phyloP scores from a whole-genome alignment of 2,888 invertebrate genomes.

The Drosophila limbata region DNA sequence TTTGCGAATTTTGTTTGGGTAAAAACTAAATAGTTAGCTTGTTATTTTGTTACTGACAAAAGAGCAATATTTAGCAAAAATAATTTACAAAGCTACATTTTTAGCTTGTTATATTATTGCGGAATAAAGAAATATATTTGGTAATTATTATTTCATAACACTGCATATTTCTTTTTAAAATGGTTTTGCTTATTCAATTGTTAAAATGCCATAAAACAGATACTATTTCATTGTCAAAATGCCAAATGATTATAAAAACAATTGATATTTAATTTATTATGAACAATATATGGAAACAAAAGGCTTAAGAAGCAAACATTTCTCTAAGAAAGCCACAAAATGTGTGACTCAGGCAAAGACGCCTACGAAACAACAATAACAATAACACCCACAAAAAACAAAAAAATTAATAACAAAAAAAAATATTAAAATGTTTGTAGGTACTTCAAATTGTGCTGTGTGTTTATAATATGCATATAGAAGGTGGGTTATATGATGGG shows the following conservation, averaged over 20 bases:
- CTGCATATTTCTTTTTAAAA: not conserved
- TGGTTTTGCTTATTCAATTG: slow-evolving; percentile 9
- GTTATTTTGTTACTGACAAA: not conserved
- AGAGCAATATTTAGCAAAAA: no score
- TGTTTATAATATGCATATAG: slow-evolving; percentile 18
- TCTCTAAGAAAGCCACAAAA: slow-evolving; percentile 34
- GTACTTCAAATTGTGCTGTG: slow-evolving; percentile 3
- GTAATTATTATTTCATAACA: not conserved
- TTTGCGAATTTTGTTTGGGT: not conserved
- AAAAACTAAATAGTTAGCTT: not conserved
- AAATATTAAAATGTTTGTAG: slow-evolving; percentile 17
- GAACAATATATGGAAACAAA: slow-evolving; percentile 25
- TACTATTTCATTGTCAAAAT: slow-evolving; percentile 46
- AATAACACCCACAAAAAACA: slow-evolving; percentile 52
- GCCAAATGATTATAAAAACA: slow-evolving; percentile 69
- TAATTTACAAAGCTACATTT: no score
- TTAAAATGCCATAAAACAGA: slow-evolving; percentile 8
- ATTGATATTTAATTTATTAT: slow-evolving; percentile 56
- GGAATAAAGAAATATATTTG: no score
- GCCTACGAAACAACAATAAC: slow-evolving; percentile 36
- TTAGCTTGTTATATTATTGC: no score
- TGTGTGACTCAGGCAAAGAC: slow-evolving; percentile 42
- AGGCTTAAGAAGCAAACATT: slow-evolving; percentile 43
- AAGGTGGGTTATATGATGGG: slow-evolving; percentile 28
- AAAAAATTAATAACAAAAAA: slow-evolving; percentile 3